Percentiles rank a stretch among this genome's conserved stretches.
Evolutionary conservation across 2,797 vertebrate species (phyloP).

Genomic region (Molossus molossus): DNA sequence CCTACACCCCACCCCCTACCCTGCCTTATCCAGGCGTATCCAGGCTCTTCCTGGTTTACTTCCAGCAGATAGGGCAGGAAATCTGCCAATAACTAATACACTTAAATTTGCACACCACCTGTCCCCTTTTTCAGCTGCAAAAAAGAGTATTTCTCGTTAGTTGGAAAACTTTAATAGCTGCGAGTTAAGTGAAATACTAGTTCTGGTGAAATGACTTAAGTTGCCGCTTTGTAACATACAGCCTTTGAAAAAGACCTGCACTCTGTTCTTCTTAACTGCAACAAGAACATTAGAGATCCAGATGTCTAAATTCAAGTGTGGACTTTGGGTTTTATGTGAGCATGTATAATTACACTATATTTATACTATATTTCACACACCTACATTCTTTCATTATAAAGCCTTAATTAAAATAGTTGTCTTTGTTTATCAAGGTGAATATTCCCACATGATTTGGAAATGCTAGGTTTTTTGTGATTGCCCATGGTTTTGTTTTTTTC

Average conservation of each 20-base stretch:
- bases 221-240: neutral
- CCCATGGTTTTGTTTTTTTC: slow-evolving; percentile 68
- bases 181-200: slow-evolving; percentile 62
- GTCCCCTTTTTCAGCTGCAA: slow-evolving; percentile 20
- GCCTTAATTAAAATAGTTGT: slow-evolving; percentile 72
- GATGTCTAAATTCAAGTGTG: slow-evolving; percentile 19
- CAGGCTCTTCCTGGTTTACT: slow-evolving; percentile 20
- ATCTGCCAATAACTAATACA: slow-evolving; percentile 56
- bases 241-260: neutral
- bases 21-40: neutral
- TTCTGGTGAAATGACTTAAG: slow-evolving; percentile 50
- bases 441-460: slow-evolving; percentile 64
- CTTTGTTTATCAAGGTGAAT: slow-evolving; percentile 73
- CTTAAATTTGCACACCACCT: slow-evolving; percentile 26
- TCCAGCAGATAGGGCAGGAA: slow-evolving; percentile 65
- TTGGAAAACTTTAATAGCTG: slow-evolving; percentile 57
- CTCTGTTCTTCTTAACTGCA: neutral
- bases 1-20: neutral
- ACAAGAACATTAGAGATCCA: slow-evolving; percentile 26
- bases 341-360: neutral
- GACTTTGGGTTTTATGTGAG: slow-evolving; percentile 35
- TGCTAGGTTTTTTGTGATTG: slow-evolving; percentile 54
- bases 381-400: slow-evolving; percentile 67
- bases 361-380: slow-evolving; percentile 49
- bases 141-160: slow-evolving; percentile 70